These are phyloP conservation scores for Colossoma macropomum DNA, from an alignment of 2,113 vertebrate genomes.

Conservation along the genomic window DNA sequence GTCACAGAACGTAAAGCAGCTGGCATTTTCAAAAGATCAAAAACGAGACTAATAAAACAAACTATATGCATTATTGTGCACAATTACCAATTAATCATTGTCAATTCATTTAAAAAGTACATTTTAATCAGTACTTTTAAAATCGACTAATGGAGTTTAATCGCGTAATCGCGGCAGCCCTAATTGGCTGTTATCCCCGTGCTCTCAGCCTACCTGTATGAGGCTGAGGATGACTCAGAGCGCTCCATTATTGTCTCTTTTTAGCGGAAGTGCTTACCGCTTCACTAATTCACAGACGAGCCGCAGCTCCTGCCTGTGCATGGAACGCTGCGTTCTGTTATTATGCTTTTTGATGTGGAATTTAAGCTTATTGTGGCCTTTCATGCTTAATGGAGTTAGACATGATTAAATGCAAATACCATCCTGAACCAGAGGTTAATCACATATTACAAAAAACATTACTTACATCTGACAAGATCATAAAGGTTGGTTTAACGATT, in stretches of 20 bases:
- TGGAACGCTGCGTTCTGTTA: slow-evolving; percentile 66
- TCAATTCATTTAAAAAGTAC: background rate
- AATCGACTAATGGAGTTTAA: background rate
- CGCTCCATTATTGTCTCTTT: slow-evolving; percentile 56
- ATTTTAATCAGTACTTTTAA: background rate
- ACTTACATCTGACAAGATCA: slow-evolving; percentile 73
- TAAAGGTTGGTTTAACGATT: slow-evolving; percentile 60
- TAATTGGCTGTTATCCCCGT: slow-evolving; percentile 2
- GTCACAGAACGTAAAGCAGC: too few species aligned
- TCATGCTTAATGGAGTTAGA: slow-evolving; percentile 62
- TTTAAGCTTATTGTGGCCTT: slow-evolving; percentile 66
- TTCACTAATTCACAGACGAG: slow-evolving; percentile 61
- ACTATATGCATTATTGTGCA: too few species aligned
- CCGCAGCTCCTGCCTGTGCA: slow-evolving; percentile 59
- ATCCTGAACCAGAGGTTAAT: slow-evolving; percentile 73
- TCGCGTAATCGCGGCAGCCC: background rate
- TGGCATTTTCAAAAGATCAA: too few species aligned
- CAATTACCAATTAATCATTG: too few species aligned
- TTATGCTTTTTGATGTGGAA: slow-evolving; percentile 72
- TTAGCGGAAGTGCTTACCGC: slow-evolving; percentile 59
- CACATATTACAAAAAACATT: slow-evolving; percentile 75
- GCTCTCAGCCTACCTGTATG: background rate
- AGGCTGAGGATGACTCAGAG: slow-evolving; percentile 19
- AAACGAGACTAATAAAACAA: too few species aligned
- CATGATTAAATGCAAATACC: slow-evolving; percentile 71